Base-by-base conservation (phyloP, 1,140 invertebrate species). In the Aethina tumida region DNA sequence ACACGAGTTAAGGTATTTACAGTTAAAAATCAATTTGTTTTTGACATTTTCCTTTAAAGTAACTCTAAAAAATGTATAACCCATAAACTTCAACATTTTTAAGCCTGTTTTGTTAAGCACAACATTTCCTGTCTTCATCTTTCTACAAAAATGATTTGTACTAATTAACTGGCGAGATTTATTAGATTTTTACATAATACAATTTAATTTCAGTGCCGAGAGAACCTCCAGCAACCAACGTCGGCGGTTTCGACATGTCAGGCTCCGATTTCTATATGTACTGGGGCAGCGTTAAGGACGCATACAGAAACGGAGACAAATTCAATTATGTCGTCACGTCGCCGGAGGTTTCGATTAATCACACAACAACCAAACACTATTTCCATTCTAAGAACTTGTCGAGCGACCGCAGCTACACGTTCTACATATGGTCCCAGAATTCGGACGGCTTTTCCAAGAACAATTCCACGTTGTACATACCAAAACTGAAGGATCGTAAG, bases 271-370 rank as follows among this genome's bases (percentile, higher is more conserved):
- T 80, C 15, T 74, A 71, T 58, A 59, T 83, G 12, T 82, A 81
- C 55, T 84, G 81, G 79, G 73, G 78, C 53, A 64, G 73, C 35
- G 69, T 84, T 30, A 68, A 71, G 14, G 58, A 64, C 5, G 69
- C 70, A 49, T 63, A 75, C 39, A 66, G 78, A 30, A 75, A 75
- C 51, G 74, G 73, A 4, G 61, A 68, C 13, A 61, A 69, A 34
- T 75, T 75, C 49, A 59, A 45, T 12, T 71, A 67, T 45, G 48
- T 64, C 17, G 45, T 59, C 21, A 49, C 13, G 56, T 66, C 0
- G 53, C 65, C 34, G 66, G 67, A 35, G 60, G 60, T 43, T 60
- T 60, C 3, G 19, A 41, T 44, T 16, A 29, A 36, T 39, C 66
- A 67, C 3, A 54, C 51, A 20, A 65, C 70, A 3, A 66, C 62